Evolutionary conservation across 2,113 vertebrate genomes (phyloP), one percentile per base, ranked within the genome.

Genomic region (Podiceps cristatus): DNA sequence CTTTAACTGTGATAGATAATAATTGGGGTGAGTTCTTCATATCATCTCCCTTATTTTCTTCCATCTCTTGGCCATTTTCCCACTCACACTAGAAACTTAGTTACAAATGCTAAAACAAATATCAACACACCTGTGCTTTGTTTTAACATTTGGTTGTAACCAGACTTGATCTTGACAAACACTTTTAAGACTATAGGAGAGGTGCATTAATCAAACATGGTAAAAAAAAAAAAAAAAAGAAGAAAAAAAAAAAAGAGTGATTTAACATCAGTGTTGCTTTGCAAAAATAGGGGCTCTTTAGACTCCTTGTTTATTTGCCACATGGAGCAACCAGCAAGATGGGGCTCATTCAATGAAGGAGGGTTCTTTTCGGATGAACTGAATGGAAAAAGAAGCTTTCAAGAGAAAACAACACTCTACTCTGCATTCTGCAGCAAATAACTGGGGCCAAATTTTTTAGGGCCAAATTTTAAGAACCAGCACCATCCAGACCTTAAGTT

Each of bases 261-360:
- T 37, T 72, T 45, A 50, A 40, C 7, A n/a, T 42, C 18, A 68
- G 11, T 35, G 14, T 35, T 76, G 19, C 22, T 76, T 79, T 53
- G 53, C 35, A 83, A 89, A 68, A 68, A 11, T 7, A 60, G 5
- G 7, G 13, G 5, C 7, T 50, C 4, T 81, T 66, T 49, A 74
- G 29, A 28, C 4, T 81, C 29, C 11, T 9, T 44, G 8, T 59
- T 94, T 37, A 44, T 49, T 62, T 62, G 24, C 5, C 35, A 29
- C 0, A 0, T 58, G 47, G 18, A 74, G 3, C 24, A 55, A 37
- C 62, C 33, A 53, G 23, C 45, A 80, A 71, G 37, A 62, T 13
- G 6, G 5, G 7, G 31, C 10, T 67, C 9, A 53, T 82, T 64
- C 2, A 13, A 7, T 17, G 10, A 73, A 79, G 18, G 13, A 60